A percentile compares a stretch with the other conserved stretches of the same genome.
Evolutionary conservation across 2,888 invertebrate species (phyloP).

Genomic region (Heliconius cydno): DNA sequence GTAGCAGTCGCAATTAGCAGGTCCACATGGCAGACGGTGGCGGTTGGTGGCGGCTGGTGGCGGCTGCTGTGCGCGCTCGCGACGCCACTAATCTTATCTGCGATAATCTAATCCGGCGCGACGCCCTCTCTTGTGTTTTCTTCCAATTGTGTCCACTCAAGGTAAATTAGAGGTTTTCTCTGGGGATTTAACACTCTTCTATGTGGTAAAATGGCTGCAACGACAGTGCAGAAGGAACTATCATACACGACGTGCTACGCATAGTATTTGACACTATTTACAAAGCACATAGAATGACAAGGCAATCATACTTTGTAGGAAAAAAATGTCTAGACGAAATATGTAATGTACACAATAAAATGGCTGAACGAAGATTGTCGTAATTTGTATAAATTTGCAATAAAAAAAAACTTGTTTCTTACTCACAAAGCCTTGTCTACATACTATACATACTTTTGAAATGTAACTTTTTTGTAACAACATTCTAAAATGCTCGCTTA

Average conservation of each 20-base stretch:
- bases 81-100: constrained; percentile 79
- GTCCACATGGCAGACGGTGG: constrained; percentile 60
- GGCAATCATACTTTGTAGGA: constrained; percentile 54
- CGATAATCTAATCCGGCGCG: constrained; percentile 78
- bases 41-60: constrained; percentile 59
- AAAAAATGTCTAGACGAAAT: constrained; percentile 19
- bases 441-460: neutral
- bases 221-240: neutral
- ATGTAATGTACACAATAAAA: constrained; percentile 14
- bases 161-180: constrained; percentile 80
- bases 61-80: constrained; percentile 53
- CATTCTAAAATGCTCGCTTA: neutral
- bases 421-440: constrained; percentile 17
- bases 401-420: constrained; percentile 15
- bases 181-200: constrained; percentile 62
- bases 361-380: constrained; percentile 5
- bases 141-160: constrained; percentile 81
- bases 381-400: constrained; percentile 26
- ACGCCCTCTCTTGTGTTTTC: constrained; percentile 81
- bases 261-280: neutral
- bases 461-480: neutral
- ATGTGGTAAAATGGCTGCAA: neutral
- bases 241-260: neutral
- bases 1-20: constrained; percentile 67
- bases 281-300: neutral